Percentiles rank a stretch among this genome's conserved stretches.
Evolutionary conservation across 2,113 vertebrate species (phyloP).

Genomic region (Etheostoma cragini): DNA sequence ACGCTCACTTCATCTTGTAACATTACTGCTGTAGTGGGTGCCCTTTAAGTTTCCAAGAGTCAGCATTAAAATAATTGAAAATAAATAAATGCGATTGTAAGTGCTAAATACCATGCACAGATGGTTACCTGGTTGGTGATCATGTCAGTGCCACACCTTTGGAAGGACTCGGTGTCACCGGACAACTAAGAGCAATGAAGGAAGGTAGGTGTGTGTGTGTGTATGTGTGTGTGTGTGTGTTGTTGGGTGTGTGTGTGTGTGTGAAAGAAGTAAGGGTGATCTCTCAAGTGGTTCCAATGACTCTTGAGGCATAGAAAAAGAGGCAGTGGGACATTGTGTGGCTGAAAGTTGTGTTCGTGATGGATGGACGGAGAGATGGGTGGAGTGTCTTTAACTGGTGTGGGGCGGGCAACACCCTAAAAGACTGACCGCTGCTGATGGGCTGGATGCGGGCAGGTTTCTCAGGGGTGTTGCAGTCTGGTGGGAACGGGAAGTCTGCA

Average conservation of each 20-base stretch:
- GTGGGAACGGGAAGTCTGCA: conserved; percentile 32
- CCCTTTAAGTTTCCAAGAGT: conserved; percentile 46
- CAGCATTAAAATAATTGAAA: no score
- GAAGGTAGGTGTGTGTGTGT: conserved; percentile 17
- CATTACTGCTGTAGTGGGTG: conserved; percentile 51
- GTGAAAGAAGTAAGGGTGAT: conserved; percentile 54
- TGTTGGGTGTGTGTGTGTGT: conserved; percentile 15
- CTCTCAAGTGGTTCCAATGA: conserved; percentile 78
- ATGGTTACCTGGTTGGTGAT: conserved; percentile 56
- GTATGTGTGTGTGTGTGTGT: conserved; percentile 17
- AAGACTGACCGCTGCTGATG: conserved; percentile 57
- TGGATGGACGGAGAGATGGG: conserved; percentile 19
- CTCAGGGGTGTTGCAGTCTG: conserved; percentile 45
- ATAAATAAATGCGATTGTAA: conserved; percentile 55
- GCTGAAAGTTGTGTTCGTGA: conserved; percentile 73
- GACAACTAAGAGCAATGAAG: conserved; percentile 46
- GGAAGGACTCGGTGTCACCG: conserved; percentile 55
- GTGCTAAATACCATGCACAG: conserved; percentile 79
- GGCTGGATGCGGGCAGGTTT: conserved; percentile 31
- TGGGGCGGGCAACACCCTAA: conserved; percentile 46
- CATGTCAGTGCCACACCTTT: conserved; percentile 50
- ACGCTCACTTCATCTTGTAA: conserved; percentile 53
- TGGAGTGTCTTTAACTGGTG: conserved; percentile 66
- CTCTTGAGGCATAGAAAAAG: conserved; percentile 77
- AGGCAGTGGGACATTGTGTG: conserved; percentile 81